Conservation (phyloP, 1,140 invertebrate genomes). For the Philopotamus ludificatus region DNA sequence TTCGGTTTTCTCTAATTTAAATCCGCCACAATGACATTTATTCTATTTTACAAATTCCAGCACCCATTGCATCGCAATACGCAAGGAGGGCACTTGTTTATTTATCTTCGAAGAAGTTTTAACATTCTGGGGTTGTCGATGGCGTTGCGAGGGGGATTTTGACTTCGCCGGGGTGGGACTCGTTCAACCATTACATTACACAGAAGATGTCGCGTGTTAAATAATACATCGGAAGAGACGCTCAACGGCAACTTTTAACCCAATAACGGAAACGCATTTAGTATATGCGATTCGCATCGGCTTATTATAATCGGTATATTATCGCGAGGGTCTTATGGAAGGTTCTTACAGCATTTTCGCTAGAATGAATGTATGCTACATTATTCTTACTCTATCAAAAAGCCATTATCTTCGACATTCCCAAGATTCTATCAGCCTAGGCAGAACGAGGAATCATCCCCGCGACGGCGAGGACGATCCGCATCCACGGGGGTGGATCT, state of each 20-base stretch:
- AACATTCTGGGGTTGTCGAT: conserved; percentile 29
- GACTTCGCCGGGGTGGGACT: conserved; percentile 9
- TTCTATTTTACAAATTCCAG: too few species aligned
- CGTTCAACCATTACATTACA: conserved; percentile 39
- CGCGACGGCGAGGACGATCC: neutral
- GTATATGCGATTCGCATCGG: neutral
- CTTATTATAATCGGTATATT: too few species aligned
- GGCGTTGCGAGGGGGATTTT: neutral
- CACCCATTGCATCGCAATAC: too few species aligned
- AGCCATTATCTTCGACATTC: too few species aligned
- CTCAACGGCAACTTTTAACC: conserved; percentile 9
- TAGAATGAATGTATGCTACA: too few species aligned
- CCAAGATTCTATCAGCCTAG: too few species aligned
- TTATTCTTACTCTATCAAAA: too few species aligned
- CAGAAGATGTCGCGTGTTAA: conserved; percentile 41
- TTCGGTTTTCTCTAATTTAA: too few species aligned
- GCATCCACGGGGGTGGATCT: neutral
- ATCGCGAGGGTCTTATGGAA: too few species aligned
- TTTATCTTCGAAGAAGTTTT: conserved; percentile 39
- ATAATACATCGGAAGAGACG: conserved; percentile 36
- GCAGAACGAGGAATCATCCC: conserved; percentile 3
- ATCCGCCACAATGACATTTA: too few species aligned
- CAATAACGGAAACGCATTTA: conserved; percentile 14
- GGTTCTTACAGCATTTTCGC: too few species aligned
- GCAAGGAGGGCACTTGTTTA: conserved; percentile 19